Evolutionary conservation across 2,888 invertebrate genomes (phyloP).

Genomic region (Apodemia zela): DNA sequence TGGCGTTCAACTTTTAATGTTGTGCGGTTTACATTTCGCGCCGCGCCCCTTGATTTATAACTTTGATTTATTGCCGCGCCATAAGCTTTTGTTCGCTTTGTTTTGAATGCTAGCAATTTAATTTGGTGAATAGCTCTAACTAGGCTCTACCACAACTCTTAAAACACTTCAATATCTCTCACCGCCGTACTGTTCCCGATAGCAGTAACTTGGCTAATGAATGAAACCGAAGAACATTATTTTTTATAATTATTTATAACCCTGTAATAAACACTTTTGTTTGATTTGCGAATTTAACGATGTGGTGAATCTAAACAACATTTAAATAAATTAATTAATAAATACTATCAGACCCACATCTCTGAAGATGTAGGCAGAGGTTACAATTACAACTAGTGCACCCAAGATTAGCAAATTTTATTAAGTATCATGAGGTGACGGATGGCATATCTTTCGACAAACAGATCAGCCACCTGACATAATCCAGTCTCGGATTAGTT

Average conservation of each 20-base stretch:
- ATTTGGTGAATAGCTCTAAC: slow-evolving; percentile 8
- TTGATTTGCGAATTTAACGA: neutral
- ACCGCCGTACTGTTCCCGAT: neutral
- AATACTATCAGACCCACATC: no score
- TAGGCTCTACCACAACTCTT: neutral
- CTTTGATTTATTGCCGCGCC: slow-evolving; percentile 44
- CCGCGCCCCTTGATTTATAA: slow-evolving; percentile 37
- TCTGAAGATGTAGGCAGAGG: no score
- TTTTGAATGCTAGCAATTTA: slow-evolving; percentile 13
- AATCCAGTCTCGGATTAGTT: no score
- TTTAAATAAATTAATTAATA: no score
- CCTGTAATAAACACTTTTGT: neutral
- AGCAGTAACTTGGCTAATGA: slow-evolving; percentile 4
- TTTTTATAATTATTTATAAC: neutral
- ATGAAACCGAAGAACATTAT: neutral
- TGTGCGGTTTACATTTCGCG: slow-evolving; percentile 40
- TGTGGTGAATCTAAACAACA: no score
- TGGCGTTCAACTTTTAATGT: slow-evolving; percentile 47
- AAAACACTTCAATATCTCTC: slow-evolving; percentile 11
- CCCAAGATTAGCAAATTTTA: no score
- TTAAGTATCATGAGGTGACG: no score
- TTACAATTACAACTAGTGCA: no score
- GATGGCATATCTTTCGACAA: no score
- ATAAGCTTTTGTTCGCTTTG: slow-evolving; percentile 35
- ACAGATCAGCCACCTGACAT: no score